phyloP scores from a whole-genome alignment of 2,113 vertebrate species.

The Naja naja region DNA sequence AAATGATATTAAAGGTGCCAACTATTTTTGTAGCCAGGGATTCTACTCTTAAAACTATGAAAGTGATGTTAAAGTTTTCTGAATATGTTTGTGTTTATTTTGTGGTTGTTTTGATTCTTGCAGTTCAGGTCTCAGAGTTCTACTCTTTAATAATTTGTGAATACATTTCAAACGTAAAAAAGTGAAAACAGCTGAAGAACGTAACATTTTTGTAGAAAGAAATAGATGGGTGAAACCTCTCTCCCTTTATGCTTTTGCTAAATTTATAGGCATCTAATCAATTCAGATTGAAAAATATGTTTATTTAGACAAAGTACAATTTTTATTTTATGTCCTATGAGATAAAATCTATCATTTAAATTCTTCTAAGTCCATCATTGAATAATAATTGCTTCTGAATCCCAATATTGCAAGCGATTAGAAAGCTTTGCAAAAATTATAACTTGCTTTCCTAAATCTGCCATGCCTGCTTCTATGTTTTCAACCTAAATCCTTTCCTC shows the following conservation, averaged over 20 bases:
- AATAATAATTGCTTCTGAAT: slow-evolving; percentile 31
- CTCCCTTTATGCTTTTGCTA: not conserved
- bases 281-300: not conserved
- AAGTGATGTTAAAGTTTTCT: not conserved
- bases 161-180: not conserved
- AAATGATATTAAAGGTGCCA: not conserved
- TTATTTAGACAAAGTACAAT: slow-evolving; percentile 5
- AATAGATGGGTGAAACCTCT: not conserved
- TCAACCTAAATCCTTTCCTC: slow-evolving; percentile 62
- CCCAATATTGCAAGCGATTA: slow-evolving; percentile 29
- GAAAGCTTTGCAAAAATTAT: slow-evolving; percentile 25
- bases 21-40: not conserved
- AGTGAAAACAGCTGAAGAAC: not conserved
- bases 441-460: slow-evolving; percentile 48
- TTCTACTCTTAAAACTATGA: not conserved
- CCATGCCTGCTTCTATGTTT: slow-evolving; percentile 47
- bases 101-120: not conserved
- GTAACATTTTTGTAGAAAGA: not conserved
- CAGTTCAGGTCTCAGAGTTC: not conserved
- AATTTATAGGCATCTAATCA: not conserved
- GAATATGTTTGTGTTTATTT: not conserved
- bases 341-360: not conserved
- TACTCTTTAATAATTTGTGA: not conserved
- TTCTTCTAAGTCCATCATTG: not conserved
- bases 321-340: not conserved